Conservation (phyloP, 1,140 invertebrate genomes). For the Octopus bimaculoides region DNA sequence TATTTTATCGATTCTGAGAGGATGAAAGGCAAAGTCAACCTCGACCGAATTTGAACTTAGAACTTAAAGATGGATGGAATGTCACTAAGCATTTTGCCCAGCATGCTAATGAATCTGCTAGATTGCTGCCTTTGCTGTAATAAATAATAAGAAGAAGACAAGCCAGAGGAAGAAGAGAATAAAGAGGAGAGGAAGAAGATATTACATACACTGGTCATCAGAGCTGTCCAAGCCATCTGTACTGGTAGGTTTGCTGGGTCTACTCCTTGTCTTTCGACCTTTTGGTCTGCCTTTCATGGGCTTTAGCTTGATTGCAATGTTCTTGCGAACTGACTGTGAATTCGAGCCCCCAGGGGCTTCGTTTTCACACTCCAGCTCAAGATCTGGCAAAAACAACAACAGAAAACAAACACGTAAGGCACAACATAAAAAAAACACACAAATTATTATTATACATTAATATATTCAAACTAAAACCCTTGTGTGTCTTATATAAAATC, state of each 20-base stretch:
- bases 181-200: background rate
- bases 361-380: slow-evolving; percentile 34
- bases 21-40: no score
- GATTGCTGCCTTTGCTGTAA: background rate
- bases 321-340: slow-evolving; percentile 31
- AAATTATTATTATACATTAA: no score
- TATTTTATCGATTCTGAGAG: no score
- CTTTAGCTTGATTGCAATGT: slow-evolving; percentile 39
- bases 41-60: no score
- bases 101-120: no score
- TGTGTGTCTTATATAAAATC: no score
- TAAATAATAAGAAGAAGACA: background rate
- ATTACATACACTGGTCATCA: background rate
- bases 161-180: background rate
- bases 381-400: slow-evolving; percentile 18
- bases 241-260: slow-evolving; percentile 17
- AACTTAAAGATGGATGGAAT: no score
- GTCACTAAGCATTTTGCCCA: no score
- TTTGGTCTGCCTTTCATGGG: background rate
- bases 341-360: slow-evolving; percentile 22
- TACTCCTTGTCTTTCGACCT: slow-evolving; percentile 23
- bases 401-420: background rate
- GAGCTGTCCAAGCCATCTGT: background rate
- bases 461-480: no score
- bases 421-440: no score